Base-by-base conservation (phyloP, 2,888 invertebrate species). In the Drosophila crucigera region DNA sequence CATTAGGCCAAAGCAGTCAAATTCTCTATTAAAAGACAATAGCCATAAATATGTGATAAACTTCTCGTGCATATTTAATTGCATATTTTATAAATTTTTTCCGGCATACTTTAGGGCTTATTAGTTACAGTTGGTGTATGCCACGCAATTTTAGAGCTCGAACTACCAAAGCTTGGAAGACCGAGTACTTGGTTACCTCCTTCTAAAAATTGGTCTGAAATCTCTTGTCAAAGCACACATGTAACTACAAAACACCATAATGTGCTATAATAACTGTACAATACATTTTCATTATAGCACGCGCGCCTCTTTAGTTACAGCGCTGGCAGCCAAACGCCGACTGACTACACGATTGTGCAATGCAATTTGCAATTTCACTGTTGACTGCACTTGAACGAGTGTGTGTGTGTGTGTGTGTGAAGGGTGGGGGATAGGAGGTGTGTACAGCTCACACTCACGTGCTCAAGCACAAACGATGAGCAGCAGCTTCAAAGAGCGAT, bases 401-500 rank as follows among this genome's bases (percentile, higher is more conserved):
- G 28, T 64, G 50, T 55, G 35, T 49, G 41, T 49, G 50, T 49
- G 50, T 50, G 31, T 52, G 43, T 11, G 52, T 30, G 59, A 16
- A 3, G 4, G 11, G 4, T 19, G 25, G 19, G n/a, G 39, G 22
- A 14, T 14, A 14, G 47, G 4, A 43, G 47, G 14, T 47, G 43
- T 53, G 68, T 41, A 37, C 71, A 56, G 33, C 47, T 59, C 39
- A 52, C 76, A 70, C 49, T 30, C 37, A 55, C 60, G 28, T 52
- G 68, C 66, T 58, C 68, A 69, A 59, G 28, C 33, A 16, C 41
- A 66, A 52, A 37, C 31, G 35, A 56, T 49, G 64, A 74, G 69
- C 69, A 65, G 64, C 56, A 37, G 78, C 56, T 70, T 74, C 43
- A 74, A 78, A 62, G 47, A 77, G 73, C 74, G 83, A 88, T 90